Evolutionary conservation across 2,888 invertebrate species (phyloP).

Genomic region (Aplocera efformata): DNA sequence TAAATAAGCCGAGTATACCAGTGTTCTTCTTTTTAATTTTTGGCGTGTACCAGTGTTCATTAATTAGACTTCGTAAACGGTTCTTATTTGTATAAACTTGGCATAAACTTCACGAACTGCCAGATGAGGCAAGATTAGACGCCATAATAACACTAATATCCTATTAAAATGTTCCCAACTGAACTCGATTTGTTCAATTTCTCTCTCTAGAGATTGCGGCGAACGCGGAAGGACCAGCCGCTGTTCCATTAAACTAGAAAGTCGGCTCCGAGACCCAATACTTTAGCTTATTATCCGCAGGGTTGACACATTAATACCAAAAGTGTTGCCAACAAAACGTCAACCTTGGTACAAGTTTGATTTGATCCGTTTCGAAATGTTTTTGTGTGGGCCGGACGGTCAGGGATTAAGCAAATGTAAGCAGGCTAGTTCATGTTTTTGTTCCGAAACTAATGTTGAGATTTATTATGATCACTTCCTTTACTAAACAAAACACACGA

Average conservation of each 20-base stretch:
- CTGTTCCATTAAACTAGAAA: conserved; percentile 31
- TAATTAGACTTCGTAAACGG: too few relatives aligned
- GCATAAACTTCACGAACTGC: too few relatives aligned
- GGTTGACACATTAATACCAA: conserved; percentile 35
- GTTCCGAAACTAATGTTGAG: conserved; percentile 14
- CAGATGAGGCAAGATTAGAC: conserved; percentile 7
- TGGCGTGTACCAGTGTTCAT: too few relatives aligned
- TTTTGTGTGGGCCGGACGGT: conserved; percentile 16
- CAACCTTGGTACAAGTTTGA: conserved; percentile 20
- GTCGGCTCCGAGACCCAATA: conserved; percentile 30
- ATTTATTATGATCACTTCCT: conserved; percentile 6
- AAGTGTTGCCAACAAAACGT: conserved; percentile 24
- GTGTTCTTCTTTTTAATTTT: too few relatives aligned
- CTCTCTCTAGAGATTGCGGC: conserved; percentile 30
- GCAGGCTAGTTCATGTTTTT: conserved; percentile 17
- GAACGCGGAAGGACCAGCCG: conserved; percentile 27
- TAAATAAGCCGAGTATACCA: too few relatives aligned
- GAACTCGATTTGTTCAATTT: conserved; percentile 30
- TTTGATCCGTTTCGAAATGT: conserved; percentile 19
- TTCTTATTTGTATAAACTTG: conserved; percentile 3
- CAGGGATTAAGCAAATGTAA: conserved; percentile 13
- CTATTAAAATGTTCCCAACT: conserved; percentile 25
- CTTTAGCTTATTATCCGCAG: conserved; percentile 29
- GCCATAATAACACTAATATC: conserved; percentile 17
- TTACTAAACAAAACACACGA: background rate